A percentile compares a stretch with the other conserved stretches of the same genome.
Evolutionary conservation across 2,888 invertebrate species (phyloP).

Genomic region (Lysandra coridon): DNA sequence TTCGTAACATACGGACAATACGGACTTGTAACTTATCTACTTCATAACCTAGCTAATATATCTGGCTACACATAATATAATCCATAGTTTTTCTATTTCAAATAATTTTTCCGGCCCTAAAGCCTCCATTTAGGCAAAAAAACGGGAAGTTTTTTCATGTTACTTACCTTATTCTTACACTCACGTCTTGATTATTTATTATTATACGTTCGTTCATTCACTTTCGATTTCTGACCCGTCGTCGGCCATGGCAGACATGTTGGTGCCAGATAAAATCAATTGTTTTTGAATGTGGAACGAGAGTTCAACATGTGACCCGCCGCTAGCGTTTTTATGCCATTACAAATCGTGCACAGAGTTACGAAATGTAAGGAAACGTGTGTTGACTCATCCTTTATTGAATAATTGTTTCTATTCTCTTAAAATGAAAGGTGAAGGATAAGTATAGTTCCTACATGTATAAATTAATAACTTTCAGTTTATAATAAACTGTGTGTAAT

Average conservation of each 20-base stretch:
- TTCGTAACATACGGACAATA: too few species aligned
- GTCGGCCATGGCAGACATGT: conserved; percentile 6
- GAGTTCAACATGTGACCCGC: conserved; percentile 26
- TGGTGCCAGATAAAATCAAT: conserved; percentile 27
- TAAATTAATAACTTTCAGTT: not conserved
- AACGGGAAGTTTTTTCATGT: too few species aligned
- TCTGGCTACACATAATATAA: too few species aligned
- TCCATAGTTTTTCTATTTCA: too few species aligned
- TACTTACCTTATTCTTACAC: too few species aligned
- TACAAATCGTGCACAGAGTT: conserved; percentile 27
- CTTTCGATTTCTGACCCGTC: not conserved
- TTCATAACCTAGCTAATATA: too few species aligned
- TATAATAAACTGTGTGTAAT: too few species aligned
- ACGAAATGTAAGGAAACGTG: conserved; percentile 20
- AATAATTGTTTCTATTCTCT: conserved; percentile 4
- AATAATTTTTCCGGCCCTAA: too few species aligned
- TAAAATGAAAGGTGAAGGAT: conserved; percentile 15
- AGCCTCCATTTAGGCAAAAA: too few species aligned
- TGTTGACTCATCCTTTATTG: conserved; percentile 17
- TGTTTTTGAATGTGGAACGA: conserved; percentile 27
- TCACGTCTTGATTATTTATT: not conserved
- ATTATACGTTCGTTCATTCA: not conserved
- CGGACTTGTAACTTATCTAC: too few species aligned
- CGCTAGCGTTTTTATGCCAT: conserved; percentile 24
- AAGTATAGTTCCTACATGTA: not conserved